Evolutionary conservation across 2,888 invertebrate species (phyloP).

Genomic region (Eueremaeus valkanovi): DNA sequence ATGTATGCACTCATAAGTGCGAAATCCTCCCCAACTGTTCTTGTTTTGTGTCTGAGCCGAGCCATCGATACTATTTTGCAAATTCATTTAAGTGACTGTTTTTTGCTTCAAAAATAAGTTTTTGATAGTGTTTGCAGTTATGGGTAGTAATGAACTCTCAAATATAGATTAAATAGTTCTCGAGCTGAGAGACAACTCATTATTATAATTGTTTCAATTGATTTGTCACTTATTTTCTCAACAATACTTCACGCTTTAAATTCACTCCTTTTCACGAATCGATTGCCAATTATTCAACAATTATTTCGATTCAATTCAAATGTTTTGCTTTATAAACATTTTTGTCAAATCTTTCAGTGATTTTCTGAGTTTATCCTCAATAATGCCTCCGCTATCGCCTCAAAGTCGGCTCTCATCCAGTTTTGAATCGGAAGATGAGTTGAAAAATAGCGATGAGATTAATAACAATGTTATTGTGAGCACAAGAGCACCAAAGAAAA

Average conservation of each 20-base stretch:
- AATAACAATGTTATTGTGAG: neutral
- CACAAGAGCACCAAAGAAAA: neutral
- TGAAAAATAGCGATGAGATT: neutral
- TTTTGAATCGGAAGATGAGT: neutral
- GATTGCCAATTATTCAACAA: too few relatives aligned
- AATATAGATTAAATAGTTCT: neutral
- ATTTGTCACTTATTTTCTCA: neutral
- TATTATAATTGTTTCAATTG: neutral
- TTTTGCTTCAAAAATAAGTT: constrained; percentile 1
- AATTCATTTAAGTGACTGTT: neutral
- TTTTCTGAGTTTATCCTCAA: neutral
- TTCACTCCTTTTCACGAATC: too few relatives aligned
- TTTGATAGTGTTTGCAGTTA: neutral
- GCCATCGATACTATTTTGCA: constrained; percentile 18
- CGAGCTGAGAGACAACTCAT: neutral
- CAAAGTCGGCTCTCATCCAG: neutral
- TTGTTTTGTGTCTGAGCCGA: neutral
- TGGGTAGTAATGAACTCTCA: constrained; percentile 7
- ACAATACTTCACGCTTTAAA: neutral
- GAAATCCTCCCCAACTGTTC: constrained; percentile 24
- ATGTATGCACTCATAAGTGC: neutral
- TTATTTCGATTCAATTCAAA: neutral
- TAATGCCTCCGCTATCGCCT: constrained; percentile 5
- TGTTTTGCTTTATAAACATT: neutral
- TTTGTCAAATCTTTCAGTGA: neutral